Percentiles rank a stretch among this genome's conserved stretches.
Evolutionary conservation across 2,888 invertebrate genomes (phyloP).

Genomic region (Rhamphomyia laevipes): DNA sequence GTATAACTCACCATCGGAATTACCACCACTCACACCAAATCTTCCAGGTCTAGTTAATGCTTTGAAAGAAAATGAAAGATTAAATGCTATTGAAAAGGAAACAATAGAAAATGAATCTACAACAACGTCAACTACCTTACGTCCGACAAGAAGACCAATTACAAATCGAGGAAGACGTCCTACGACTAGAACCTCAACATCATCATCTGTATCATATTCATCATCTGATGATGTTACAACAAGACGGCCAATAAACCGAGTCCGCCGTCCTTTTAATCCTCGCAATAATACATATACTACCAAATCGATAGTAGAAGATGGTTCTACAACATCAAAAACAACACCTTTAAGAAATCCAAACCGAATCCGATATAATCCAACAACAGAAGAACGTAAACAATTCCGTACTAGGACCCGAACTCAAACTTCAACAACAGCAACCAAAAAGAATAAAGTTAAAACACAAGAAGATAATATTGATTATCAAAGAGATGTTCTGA

Average conservation of each 20-base stretch:
- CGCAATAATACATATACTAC: constrained; percentile 14
- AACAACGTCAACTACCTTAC: constrained; percentile 32
- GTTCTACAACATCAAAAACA: constrained; percentile 22
- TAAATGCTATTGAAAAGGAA: constrained; percentile 18
- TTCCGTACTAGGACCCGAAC: constrained; percentile 27
- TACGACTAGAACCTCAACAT: constrained; percentile 25
- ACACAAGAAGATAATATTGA: constrained; percentile 38
- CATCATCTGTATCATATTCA: constrained; percentile 32
- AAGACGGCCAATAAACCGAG: constrained; percentile 31
- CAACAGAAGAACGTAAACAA: constrained; percentile 33
- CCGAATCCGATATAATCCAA: constrained; percentile 35
- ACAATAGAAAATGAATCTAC: constrained; percentile 32
- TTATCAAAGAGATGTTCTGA: constrained; percentile 50
- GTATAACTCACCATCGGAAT: constrained; percentile 43
- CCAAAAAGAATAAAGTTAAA: constrained; percentile 12
- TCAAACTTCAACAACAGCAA: constrained; percentile 15
- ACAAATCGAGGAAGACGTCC: constrained; percentile 43
- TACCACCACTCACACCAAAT: constrained; percentile 46
- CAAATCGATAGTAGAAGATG: constrained; percentile 9
- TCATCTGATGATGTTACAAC: constrained; percentile 24
- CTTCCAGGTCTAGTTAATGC: constrained; percentile 50
- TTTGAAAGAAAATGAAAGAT: constrained; percentile 41
- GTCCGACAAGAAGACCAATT: constrained; percentile 41
- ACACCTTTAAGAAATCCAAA: constrained; percentile 27
- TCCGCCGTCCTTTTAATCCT: constrained; percentile 36